Evolutionary conservation across 2,797 vertebrate genomes (phyloP), one percentile per base, ranked within the genome.

Genomic region (Arvicola amphibius): DNA sequence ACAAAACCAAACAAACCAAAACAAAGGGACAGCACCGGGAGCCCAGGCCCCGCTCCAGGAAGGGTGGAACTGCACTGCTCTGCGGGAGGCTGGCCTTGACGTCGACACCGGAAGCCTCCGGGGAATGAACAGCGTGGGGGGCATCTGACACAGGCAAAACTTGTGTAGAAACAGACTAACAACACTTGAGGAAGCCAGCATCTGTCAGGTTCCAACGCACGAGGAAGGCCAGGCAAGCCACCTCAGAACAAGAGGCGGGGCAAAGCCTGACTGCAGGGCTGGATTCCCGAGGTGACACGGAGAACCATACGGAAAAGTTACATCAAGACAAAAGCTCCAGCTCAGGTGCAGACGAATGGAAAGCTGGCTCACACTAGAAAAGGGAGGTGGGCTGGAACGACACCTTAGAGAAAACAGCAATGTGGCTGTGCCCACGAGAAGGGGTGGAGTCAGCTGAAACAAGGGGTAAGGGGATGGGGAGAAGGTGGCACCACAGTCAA

Each of bases 91-190:
- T 56, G 10, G 37, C 81, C 90, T n/a, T 40, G 56, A 81, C 29
- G n/a, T n/a, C n/a, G n/a, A n/a, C n/a, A n/a, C n/a, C n/a, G n/a
- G n/a, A n/a, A n/a, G 53, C 69, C 29, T 48, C 80, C 17, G 5
- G 0, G 6, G 21, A 21, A 27, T 27, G 65, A 34, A 86, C 16
- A n/a, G 17, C 17, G 8, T 0, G 4, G 16, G 1, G 3, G 48
- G 32, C 2, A 6, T 3, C 40, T 23, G 32, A 53, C 4, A 7
- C 19, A 21, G 34, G 48, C 17, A 79, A 88, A 88, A 32, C 5
- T 1, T 32, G n/a, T 1, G 74, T 67, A 23, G 46, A 43, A n/a
- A 37, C 0, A 65, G 53, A 73, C 23, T 11, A 51, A 53, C 34
- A 34, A 11, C 51, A n/a, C 40, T 21, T 40, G 61, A 61, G 34